Base-by-base conservation (phyloP, 2,113 vertebrate species). In the Takifugu bimaculatus region DNA sequence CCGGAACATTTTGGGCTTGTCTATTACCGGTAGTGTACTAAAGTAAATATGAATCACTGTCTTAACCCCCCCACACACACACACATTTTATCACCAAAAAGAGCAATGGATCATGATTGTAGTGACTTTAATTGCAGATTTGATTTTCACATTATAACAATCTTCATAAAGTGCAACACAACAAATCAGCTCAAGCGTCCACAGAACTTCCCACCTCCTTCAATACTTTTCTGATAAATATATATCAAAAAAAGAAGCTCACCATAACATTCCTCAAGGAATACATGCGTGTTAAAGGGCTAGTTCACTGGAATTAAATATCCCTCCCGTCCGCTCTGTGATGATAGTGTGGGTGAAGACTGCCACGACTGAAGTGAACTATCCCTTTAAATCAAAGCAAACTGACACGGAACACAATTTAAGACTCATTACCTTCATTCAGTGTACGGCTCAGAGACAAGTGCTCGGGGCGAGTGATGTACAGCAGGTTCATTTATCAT, bases 121-220 rank as follows among this genome's bases (percentile, higher is more conserved):
- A 57, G 57, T 59, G 67, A 68, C 56, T 78, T 82, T 82, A 73
- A 76, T 79, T 57, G 25, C 67, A 68, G 60, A 75, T 68, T 15
- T 66, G 39, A 70, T 71, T 65, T 67, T 54, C 70, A 68, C 77
- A 47, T 70, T 68, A 60, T 80, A 63, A 14, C 54, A 56, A 67
- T 75, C 70, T 50, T 42, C 13, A 65, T 73, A 75, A 86, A 78
- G 79, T 63, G 68, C 77, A 70, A 87, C 55, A 88, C 12, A 78
- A 66, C 52, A 84, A 75, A 80, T 48, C 47, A 68, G 6, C 54
- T 72, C 26, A 70, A 48, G 55, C 62, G 12, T 26, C 35, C 47
- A 48, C 57, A 20, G 20, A 20, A 20, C 25, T 53, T 50, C 48
- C 54, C 14, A 43, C 56, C 27, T 35, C 26, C 28, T 47, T 35